phyloP scores from a whole-genome alignment of 2,797 vertebrate genomes.

The Yasuhikotakia modesta region DNA sequence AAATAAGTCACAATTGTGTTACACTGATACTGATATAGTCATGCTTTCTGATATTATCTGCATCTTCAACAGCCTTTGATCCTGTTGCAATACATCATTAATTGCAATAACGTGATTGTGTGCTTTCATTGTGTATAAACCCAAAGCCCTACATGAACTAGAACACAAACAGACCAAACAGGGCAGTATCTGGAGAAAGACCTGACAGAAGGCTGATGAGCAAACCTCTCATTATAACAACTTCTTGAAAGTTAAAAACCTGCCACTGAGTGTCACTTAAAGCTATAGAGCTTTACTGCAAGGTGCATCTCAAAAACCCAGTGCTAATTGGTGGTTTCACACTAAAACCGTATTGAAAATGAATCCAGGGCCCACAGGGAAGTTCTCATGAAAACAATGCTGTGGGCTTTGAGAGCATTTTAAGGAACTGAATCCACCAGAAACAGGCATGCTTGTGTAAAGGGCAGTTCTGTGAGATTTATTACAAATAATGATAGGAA shows the following conservation, averaged over 20 bases:
- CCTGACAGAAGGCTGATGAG: not conserved
- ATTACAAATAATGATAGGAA: not conserved
- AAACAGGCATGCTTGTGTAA: not conserved
- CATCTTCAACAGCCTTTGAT: too few species aligned
- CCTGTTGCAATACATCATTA: too few species aligned
- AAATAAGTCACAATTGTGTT: too few species aligned
- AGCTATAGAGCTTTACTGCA: not conserved
- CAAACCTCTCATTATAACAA: not conserved
- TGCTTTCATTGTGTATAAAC: too few species aligned
- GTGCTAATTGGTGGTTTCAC: not conserved
- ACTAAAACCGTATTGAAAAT: not conserved
- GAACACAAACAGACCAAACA: too few species aligned
- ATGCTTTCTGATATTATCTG: too few species aligned
- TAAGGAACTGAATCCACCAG: slow-evolving; percentile 16
- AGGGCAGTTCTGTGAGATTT: not conserved
- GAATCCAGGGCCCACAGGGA: not conserved
- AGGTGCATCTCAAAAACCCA: not conserved
- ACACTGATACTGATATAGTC: too few species aligned
- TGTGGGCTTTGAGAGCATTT: not conserved
- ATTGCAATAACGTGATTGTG: too few species aligned
- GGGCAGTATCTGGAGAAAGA: not conserved
- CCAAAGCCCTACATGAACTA: too few species aligned
- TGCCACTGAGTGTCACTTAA: not conserved
- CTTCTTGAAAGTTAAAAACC: slow-evolving; percentile 8
- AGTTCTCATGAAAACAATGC: slow-evolving; percentile 8